Conservation (phyloP, 2,888 invertebrate species). For the Eurois occulta region DNA sequence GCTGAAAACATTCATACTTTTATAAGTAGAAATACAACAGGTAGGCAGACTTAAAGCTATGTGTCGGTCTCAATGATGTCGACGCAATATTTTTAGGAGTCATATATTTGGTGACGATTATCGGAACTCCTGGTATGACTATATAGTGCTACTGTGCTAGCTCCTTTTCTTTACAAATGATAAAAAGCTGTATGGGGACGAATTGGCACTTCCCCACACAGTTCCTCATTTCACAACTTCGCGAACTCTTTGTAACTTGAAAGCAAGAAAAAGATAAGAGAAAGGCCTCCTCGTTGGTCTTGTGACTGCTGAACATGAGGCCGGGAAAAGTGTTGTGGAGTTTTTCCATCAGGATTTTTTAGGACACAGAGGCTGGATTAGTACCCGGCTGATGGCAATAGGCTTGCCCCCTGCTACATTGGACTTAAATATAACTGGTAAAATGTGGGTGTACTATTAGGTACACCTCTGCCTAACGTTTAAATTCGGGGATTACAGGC, state of each 20-base stretch:
- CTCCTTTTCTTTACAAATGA: background rate
- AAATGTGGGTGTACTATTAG: background rate
- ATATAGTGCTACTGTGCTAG: no score
- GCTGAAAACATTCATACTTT: constrained; percentile 7
- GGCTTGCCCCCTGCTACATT: background rate
- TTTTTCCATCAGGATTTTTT: background rate
- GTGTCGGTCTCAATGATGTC: background rate
- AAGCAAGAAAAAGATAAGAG: background rate
- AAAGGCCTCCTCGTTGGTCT: background rate
- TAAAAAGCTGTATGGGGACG: background rate
- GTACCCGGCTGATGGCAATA: background rate
- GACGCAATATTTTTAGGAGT: background rate
- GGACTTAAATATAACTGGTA: background rate
- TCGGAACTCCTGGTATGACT: background rate
- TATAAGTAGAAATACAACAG: background rate
- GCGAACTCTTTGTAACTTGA: background rate
- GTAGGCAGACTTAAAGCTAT: background rate
- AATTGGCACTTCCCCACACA: background rate
- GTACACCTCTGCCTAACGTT: background rate
- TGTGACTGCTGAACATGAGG: background rate
- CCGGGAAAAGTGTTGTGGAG: background rate
- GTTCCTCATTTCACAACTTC: background rate
- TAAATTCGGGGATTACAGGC: background rate
- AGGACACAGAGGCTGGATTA: background rate
- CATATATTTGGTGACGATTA: background rate